Evolutionary conservation across 2,888 invertebrate genomes (phyloP).

Genomic region (Nephrotoma appendiculata): DNA sequence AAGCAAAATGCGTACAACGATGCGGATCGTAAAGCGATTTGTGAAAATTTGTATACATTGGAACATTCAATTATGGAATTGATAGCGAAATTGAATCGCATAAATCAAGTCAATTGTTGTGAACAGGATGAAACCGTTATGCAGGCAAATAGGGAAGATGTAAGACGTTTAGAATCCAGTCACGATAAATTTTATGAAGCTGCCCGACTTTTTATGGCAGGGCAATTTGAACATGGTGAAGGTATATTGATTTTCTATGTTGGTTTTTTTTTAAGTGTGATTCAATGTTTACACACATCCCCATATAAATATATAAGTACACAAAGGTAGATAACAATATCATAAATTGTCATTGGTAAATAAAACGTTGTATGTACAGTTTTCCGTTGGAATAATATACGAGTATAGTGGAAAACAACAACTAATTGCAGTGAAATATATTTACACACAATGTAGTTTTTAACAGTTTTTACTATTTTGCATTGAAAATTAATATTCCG

Average conservation of each 20-base stretch:
- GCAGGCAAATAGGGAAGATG: not conserved
- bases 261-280: slow-evolving; percentile 17
- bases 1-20: not conserved
- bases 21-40: not conserved
- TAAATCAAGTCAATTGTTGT: not conserved
- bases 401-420: slow-evolving; percentile 10
- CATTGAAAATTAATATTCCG: not conserved
- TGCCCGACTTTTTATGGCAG: slow-evolving; percentile 21
- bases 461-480: not conserved
- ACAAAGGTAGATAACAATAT: not conserved
- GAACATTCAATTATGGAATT: not conserved
- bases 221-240: slow-evolving; percentile 15
- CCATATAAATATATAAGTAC: slow-evolving; percentile 17
- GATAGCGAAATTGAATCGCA: not conserved
- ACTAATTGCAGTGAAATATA: slow-evolving; percentile 13
- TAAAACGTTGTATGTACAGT: not conserved
- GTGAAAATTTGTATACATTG: not conserved
- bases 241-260: slow-evolving; percentile 12
- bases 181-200: slow-evolving; percentile 22
- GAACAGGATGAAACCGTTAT: not conserved
- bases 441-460: not conserved
- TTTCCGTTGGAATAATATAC: not conserved
- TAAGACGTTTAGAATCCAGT: not conserved
- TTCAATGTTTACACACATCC: slow-evolving; percentile 21
- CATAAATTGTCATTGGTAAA: not conserved